Evolutionary conservation across 2,113 vertebrate genomes (phyloP), one percentile per base, ranked within the genome.

Genomic region (Chaetodon auriga): DNA sequence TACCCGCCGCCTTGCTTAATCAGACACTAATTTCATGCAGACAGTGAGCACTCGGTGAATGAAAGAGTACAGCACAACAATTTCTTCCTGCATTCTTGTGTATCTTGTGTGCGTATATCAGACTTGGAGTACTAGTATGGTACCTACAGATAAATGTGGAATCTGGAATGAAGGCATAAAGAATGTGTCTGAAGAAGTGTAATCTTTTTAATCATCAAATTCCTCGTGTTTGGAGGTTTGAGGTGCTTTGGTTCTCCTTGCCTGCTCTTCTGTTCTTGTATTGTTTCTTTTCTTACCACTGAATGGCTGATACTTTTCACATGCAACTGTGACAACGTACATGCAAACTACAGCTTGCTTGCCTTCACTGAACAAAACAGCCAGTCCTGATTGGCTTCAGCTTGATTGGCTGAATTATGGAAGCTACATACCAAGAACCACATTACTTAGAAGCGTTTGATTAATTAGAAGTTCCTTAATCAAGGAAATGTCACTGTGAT

Each of bases 321-420:
- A 55, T 54, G 2, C 30, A 77, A 36, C n/a, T 80, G 19, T 55
- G 35, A 65, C 48, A n/a, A n/a, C n/a, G n/a, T 68, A 13, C 1
- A 30, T 30, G 30, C 30, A 30, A 30, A 30, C 30, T 30, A 30
- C 30, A 30, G 3, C 25, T 46, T 49, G 41, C 38, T 58, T 64
- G 7, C 65, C n/a, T 68, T 63, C 62, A 62, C 62, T 45, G 7
- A 70, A 60, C 25, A 79, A 82, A 78, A 38, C 19, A 30, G 19
- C 46, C 30, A 30, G 53, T 66, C 61, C 48, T 80, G 64, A 71
- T 75, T 79, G 70, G 53, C 68, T 81, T 38, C 54, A 43, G 58
- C 81, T 83, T 81, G 82, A 89, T 87, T 68, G 65, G 60, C 49
- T 87, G 35, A 72, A 64, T 87, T 25, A 66, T 64, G 36, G 61